A percentile compares a stretch with the other conserved stretches of the same genome.
phyloP scores from a whole-genome alignment of 2,888 invertebrate species.

The Marasmarcha lunaedactyla region DNA sequence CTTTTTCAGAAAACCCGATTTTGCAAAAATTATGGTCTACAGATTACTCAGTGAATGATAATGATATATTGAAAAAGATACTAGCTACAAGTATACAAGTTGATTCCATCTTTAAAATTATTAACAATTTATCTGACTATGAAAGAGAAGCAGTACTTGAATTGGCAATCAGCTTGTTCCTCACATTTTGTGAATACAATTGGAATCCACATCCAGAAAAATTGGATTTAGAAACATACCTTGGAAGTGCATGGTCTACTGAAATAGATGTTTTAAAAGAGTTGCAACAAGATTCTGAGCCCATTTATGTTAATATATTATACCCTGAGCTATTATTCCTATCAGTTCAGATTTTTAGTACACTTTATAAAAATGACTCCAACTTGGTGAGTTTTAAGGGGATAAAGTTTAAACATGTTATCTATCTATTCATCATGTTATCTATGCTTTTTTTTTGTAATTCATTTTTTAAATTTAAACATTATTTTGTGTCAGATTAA shows the following conservation, averaged over 20 bases:
- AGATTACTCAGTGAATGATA: slow-evolving; percentile 34
- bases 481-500: slow-evolving; percentile 30
- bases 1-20: neutral
- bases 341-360: slow-evolving; percentile 44
- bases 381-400: slow-evolving; percentile 46
- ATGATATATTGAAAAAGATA: slow-evolving; percentile 32
- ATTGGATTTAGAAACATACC: slow-evolving; percentile 41
- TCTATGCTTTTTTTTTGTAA: too few species aligned
- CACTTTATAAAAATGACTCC: slow-evolving; percentile 33
- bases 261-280: slow-evolving; percentile 39
- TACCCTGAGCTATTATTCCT: slow-evolving; percentile 63
- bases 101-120: slow-evolving; percentile 28
- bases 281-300: slow-evolving; percentile 74
- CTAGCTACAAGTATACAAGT: slow-evolving; percentile 14
- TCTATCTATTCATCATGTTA: neutral
- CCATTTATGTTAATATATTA: slow-evolving; percentile 73
- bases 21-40: slow-evolving; percentile 43
- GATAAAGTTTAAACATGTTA: too few species aligned
- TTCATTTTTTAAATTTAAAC: too few species aligned
- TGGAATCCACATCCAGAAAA: slow-evolving; percentile 80
- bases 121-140: slow-evolving; percentile 14
- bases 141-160: slow-evolving; percentile 39
- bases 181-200: slow-evolving; percentile 83
- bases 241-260: slow-evolving; percentile 49
- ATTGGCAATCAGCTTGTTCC: slow-evolving; percentile 74